Evolutionary conservation across 2,888 invertebrate genomes (phyloP), one percentile per base, ranked within the genome.

Genomic region (Limnephilus auricula): DNA sequence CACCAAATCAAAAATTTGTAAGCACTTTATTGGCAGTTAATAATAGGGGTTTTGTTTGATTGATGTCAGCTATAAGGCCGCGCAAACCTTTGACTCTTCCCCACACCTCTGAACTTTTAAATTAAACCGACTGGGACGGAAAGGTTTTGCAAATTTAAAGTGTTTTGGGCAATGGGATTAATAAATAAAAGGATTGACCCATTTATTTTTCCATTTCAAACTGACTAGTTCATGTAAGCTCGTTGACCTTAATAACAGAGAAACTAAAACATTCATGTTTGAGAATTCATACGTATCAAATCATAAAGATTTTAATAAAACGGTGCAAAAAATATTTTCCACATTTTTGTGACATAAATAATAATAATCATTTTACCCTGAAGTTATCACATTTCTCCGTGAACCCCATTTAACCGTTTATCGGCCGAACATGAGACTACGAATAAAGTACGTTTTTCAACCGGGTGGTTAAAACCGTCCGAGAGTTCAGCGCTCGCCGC

Each of bases 361-460:
- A 65, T 65, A 65, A 65, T 65, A 65, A 65, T 65, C 25, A 65
- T 65, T 65, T 65, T 25, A 25, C 9, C 25, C 65, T 25, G 25
- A 65, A 65, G 65, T 65, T 65, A 65, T 65, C 65, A 9, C 65
- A n/a, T n/a, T 65, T 65, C 65, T 65, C 5, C 65, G 25, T n/a
- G 65, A 65, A 65, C 25, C n/a, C 65, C 65, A 2, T 65, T 25
- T n/a, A 25, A 6, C 25, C 65, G 25, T 65, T 65, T 65, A n/a
- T 25, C 65, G 65, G 65, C n/a, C 25, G 25, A 65, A 65, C 65
- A 65, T 65, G 65, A n/a, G n/a, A n/a, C 65, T 65, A 65, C 65
- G 32, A 82, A 82, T 82, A 82, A 82, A 82, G 9, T 82, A 34
- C 32, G 30, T 82, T 80, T 82, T 82, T 31, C 80, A 31, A 34